Conservation (phyloP, 2,888 invertebrate genomes). For the Aphidoletes aphidimyza region DNA sequence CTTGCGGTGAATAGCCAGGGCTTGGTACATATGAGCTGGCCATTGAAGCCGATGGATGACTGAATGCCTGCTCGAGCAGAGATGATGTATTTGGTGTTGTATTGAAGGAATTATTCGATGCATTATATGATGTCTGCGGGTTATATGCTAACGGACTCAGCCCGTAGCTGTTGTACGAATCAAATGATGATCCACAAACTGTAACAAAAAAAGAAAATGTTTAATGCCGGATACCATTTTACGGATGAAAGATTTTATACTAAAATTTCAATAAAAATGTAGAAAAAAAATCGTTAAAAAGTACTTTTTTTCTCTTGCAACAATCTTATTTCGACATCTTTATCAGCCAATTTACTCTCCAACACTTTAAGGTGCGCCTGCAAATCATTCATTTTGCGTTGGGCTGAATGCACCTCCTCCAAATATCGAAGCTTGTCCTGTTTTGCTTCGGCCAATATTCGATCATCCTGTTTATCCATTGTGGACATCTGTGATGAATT, state of each 20-base stretch:
- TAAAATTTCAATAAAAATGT: too few relatives aligned
- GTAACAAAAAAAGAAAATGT: not conserved
- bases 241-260: constrained; percentile 5
- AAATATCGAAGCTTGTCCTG: constrained; percentile 88
- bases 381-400: constrained; percentile 85
- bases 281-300: not conserved
- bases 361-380: constrained; percentile 88
- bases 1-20: not conserved
- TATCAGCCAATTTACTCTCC: constrained; percentile 87
- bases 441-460: constrained; percentile 85
- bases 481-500: constrained; percentile 86
- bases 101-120: constrained; percentile 59
- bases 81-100: constrained; percentile 57
- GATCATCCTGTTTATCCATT: constrained; percentile 74
- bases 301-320: constrained; percentile 75
- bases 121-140: constrained; percentile 59
- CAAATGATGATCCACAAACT: constrained; percentile 59
- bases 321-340: constrained; percentile 90
- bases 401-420: constrained; percentile 87
- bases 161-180: constrained; percentile 59
- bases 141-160: constrained; percentile 58
- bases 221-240: not conserved
- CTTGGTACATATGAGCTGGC: constrained; percentile 49
- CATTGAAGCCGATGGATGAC: constrained; percentile 56
- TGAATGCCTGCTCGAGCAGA: constrained; percentile 57